Evolutionary conservation across 1,140 invertebrate species (phyloP), one percentile per base, ranked within the genome.

Genomic region (Cylas formicarius): DNA sequence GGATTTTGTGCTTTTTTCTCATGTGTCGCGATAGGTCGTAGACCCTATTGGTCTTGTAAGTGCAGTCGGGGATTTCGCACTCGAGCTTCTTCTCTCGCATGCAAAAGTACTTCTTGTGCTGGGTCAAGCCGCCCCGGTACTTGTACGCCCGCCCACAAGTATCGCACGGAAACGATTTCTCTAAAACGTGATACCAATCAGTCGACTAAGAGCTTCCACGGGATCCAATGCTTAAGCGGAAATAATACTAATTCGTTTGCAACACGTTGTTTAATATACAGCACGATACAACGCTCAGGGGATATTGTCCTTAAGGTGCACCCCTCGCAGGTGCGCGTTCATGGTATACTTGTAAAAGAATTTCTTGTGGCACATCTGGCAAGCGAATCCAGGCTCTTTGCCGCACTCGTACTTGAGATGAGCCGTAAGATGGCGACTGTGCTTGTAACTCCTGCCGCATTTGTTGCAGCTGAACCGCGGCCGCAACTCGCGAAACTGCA

Each of bases 391-490:
- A 17, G 60, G 56, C 27, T 56, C 58, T 45, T 62, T 63, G n/a
- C 60, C 57, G 38, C 63, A 66, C 32, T 57, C 54, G 27, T 59
- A 59, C 16, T 74, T 72, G 40, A 75, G 62, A 43, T 83, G 78
- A 6, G 75, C 70, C 34, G 74, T 73, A 29, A 80, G 55, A 21
- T 76, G 75, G 18, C 77, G 72, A 55, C 79, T 80, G 16, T 77
- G 67, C 48, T 72, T 69, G 58, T 82, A 82, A 22, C 67, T 72
- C 48, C 77, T 73, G 32, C 72, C 72, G 43, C 80, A 82, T 26
- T 44, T 37, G n/a, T 29, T 23, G 22, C 54, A 56, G 23, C 34
- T 45, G 31, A 31, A 48, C 22, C 50, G 26, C n/a, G 20, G 21
- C 11, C 16, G 17, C 2, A 43, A n/a, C 31, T 36, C 17, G 16